Evolutionary conservation across 1,140 invertebrate genomes (phyloP).

Genomic region (Philotrypesis tridentata): DNA sequence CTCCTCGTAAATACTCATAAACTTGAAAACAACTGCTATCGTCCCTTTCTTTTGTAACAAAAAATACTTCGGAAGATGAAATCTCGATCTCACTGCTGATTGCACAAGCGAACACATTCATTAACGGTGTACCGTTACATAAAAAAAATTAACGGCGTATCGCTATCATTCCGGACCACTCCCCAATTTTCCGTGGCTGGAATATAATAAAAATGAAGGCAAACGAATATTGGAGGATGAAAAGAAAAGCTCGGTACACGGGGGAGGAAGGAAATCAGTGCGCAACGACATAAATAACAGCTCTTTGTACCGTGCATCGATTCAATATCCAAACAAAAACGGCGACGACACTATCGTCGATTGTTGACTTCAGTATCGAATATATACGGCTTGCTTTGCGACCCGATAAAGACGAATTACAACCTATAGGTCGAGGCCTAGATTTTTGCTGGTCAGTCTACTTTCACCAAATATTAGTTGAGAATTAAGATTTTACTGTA

Average conservation of each 20-base stretch:
- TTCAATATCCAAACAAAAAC: conserved; percentile 39
- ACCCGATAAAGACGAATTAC: conserved; percentile 57
- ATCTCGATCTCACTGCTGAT: conserved; percentile 8
- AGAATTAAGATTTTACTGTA: too few relatives aligned
- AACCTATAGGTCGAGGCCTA: conserved; percentile 53
- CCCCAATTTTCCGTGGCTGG: neutral
- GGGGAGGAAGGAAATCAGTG: conserved; percentile 15
- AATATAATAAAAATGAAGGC: conserved; percentile 17
- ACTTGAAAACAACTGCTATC: too few relatives aligned
- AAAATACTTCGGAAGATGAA: neutral
- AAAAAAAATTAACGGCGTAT: too few relatives aligned
- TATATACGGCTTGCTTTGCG: conserved; percentile 27
- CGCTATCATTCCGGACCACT: neutral
- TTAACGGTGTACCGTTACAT: too few relatives aligned
- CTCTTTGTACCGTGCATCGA: conserved; percentile 8
- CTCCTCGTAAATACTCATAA: too few relatives aligned
- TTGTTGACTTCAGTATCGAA: neutral
- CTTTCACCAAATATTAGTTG: too few relatives aligned
- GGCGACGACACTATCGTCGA: conserved; percentile 27
- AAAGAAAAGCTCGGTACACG: neutral
- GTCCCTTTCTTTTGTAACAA: neutral
- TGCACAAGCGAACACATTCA: conserved; percentile 16
- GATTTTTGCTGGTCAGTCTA: conserved; percentile 63
- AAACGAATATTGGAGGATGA: neutral
- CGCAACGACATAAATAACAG: conserved; percentile 25